Evolutionary conservation across 2,888 invertebrate species (phyloP).

Genomic region (Eustalomyia histrio): DNA sequence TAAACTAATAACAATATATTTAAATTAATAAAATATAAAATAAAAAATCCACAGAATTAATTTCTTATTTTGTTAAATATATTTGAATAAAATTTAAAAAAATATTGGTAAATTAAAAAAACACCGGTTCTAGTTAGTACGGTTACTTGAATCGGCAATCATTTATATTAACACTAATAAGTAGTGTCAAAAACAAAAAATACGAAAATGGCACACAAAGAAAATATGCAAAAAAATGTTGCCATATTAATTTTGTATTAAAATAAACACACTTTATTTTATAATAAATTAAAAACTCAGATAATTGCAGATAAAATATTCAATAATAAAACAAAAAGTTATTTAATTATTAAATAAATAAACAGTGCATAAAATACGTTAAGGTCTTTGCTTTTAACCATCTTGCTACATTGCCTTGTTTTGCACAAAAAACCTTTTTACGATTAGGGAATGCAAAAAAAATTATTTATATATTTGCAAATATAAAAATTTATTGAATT

Average conservation of each 20-base stretch:
- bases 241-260: conserved; percentile 24
- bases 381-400: conserved; percentile 3
- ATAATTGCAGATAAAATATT: not conserved
- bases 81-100: too few species aligned
- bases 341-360: not conserved
- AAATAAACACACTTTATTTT: not conserved
- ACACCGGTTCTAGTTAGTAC: not conserved
- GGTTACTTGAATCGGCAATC: conserved; percentile 33
- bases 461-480: not conserved
- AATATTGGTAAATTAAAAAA: not conserved
- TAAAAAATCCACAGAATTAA: not conserved
- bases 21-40: not conserved
- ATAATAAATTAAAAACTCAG: too few species aligned
- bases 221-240: conserved; percentile 31
- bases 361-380: not conserved
- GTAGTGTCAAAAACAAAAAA: conserved; percentile 57
- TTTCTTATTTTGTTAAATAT: too few species aligned
- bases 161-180: conserved; percentile 49
- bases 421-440: conserved; percentile 23
- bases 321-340: not conserved
- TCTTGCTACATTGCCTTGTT: conserved; percentile 49
- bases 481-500: not conserved
- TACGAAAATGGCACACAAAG: conserved; percentile 33
- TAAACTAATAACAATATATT: not conserved
- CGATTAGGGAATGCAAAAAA: conserved; percentile 10